Evolutionary conservation across 2,113 vertebrate species (phyloP).

Genomic region (Alethe castanea): DNA sequence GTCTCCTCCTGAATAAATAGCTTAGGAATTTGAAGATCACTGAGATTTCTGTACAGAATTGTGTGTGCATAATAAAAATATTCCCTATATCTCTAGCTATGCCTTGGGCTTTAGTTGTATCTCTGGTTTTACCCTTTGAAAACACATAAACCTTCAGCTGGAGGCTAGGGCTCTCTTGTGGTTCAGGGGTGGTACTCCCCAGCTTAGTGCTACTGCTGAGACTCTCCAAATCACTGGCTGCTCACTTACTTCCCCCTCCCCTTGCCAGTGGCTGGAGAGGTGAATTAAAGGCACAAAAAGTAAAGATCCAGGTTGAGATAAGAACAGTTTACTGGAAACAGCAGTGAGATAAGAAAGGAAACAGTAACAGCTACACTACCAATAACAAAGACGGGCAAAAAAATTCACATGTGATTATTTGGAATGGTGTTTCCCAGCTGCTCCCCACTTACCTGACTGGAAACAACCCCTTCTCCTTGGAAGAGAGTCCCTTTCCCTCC

Average conservation of each 20-base stretch:
- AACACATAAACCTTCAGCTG: neutral
- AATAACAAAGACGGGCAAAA: neutral
- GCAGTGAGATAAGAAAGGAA: neutral
- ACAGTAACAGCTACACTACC: neutral
- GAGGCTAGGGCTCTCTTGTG: neutral
- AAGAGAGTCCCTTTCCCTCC: neutral
- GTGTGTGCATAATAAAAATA: neutral
- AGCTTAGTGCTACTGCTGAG: neutral
- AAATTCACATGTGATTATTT: neutral
- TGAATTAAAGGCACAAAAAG: neutral
- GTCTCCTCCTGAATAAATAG: neutral
- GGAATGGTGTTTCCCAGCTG: neutral
- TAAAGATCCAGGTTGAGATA: neutral
- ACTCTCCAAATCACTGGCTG: neutral
- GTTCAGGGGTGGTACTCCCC: neutral
- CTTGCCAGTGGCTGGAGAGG: neutral
- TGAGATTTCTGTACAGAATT: neutral
- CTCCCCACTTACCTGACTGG: fast-evolving
- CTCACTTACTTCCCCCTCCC: neutral
- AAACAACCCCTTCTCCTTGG: neutral
- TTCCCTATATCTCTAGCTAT: neutral
- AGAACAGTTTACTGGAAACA: neutral
- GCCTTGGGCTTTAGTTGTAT: neutral
- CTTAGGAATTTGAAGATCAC: neutral
- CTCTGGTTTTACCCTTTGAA: neutral